Evolutionary conservation across 2,797 vertebrate genomes (phyloP).

Genomic region (Syngnathus acus): DNA sequence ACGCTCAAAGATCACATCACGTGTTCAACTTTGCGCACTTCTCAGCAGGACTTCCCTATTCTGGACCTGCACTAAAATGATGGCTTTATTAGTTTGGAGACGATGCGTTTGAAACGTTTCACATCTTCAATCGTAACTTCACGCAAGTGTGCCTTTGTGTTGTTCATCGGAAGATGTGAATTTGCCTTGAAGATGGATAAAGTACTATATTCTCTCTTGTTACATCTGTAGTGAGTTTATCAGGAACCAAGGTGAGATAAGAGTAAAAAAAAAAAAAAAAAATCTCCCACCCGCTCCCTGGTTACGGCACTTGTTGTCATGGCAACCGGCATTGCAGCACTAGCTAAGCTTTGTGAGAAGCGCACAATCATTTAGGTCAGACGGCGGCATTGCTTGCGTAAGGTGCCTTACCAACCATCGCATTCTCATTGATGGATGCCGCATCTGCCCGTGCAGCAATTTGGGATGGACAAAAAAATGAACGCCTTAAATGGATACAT

Average conservation of each 20-base stretch:
- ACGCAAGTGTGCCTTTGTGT: too few relatives aligned
- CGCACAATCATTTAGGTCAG: slow-evolving; percentile 18
- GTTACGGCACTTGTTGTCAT: slow-evolving; percentile 38
- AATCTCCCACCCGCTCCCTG: slow-evolving; percentile 32
- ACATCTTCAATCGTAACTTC: too few relatives aligned
- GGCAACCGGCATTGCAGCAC: slow-evolving; percentile 38
- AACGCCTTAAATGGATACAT: too few relatives aligned
- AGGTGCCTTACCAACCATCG: neutral
- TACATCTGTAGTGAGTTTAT: neutral
- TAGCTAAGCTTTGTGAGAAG: slow-evolving; percentile 24
- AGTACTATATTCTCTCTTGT: slow-evolving; percentile 13
- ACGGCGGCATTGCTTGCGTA: neutral
- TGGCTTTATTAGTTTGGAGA: neutral
- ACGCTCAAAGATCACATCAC: neutral
- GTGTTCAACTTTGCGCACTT: neutral
- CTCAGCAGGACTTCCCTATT: neutral
- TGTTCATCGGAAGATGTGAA: neutral
- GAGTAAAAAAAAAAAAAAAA: neutral
- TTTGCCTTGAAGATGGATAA: neutral
- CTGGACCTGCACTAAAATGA: neutral
- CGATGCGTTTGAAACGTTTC: too few relatives aligned
- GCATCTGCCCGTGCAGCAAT: too few relatives aligned
- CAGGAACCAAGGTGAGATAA: neutral
- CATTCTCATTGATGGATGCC: neutral
- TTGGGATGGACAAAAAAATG: too few relatives aligned